These are phyloP conservation scores for Corapipo altera DNA, from an alignment of 2,113 vertebrate species.

Conservation along the genomic window DNA sequence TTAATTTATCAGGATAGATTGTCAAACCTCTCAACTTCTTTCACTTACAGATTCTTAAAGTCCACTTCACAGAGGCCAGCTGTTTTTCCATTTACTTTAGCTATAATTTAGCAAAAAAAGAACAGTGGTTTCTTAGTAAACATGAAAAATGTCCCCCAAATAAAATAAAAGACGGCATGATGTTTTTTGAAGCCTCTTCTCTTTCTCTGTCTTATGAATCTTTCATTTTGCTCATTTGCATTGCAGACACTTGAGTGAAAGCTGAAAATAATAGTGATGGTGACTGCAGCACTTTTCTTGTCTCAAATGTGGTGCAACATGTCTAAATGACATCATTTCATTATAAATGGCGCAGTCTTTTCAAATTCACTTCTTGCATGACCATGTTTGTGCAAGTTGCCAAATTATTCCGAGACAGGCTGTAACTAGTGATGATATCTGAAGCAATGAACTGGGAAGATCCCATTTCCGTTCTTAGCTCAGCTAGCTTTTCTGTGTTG, in stretches of 20 bases:
- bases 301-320: constrained; percentile 63
- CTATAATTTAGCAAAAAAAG: neutral
- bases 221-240: constrained; percentile 64
- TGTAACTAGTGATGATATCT: constrained; percentile 34
- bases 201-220: constrained; percentile 58
- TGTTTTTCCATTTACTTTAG: neutral
- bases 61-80: neutral
- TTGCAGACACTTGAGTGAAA: constrained; percentile 46
- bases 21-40: neutral
- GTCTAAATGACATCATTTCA: constrained; percentile 60
- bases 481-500: neutral
- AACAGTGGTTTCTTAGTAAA: neutral
- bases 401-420: constrained; percentile 45
- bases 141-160: constrained; percentile 26
- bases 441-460: constrained; percentile 16
- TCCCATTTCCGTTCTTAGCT: neutral
- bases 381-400: constrained; percentile 32
- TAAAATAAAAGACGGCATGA: constrained; percentile 38
- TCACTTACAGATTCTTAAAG: neutral
- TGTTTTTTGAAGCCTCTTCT: constrained; percentile 61
- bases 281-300: constrained; percentile 52
- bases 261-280: constrained; percentile 54
- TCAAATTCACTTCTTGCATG: constrained; percentile 37
- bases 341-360: constrained; percentile 30
- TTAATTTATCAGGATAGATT: neutral